Evolutionary conservation across 2,888 invertebrate species (phyloP).

Genomic region (Fabriciana adippe): DNA sequence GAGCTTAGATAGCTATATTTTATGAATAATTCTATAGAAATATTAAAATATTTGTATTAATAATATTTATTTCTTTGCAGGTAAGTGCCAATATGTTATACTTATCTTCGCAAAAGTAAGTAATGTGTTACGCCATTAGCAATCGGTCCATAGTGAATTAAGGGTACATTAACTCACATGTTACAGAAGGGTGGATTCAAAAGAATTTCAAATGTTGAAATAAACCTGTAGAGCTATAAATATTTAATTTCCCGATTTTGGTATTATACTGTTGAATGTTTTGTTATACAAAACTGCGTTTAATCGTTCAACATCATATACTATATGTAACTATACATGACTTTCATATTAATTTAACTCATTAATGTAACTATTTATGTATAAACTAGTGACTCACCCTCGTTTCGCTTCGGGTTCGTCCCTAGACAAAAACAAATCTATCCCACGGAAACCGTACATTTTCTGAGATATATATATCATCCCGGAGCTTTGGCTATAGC

Average conservation of each 20-base stretch:
- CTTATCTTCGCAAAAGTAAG: constrained; percentile 36
- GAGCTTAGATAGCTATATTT: background rate
- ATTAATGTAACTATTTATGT: too few species aligned
- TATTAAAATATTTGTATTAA: constrained; percentile 24
- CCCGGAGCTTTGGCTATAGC: too few species aligned
- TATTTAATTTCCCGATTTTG: background rate
- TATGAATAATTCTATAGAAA: background rate
- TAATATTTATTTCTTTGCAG: constrained; percentile 43
- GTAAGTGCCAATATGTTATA: constrained; percentile 44
- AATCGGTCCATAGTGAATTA: constrained; percentile 40
- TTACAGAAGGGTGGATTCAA: constrained; percentile 25
- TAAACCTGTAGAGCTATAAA: background rate
- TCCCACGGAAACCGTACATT: too few species aligned
- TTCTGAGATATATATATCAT: too few species aligned
- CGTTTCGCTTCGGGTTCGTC: too few species aligned
- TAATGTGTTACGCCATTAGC: constrained; percentile 35
- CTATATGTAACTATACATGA: too few species aligned
- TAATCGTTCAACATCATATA: too few species aligned
- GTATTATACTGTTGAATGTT: background rate
- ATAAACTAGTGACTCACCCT: too few species aligned
- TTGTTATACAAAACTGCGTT: too few species aligned
- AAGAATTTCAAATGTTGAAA: background rate
- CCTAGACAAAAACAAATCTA: too few species aligned
- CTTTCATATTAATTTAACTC: too few species aligned
- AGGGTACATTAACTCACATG: constrained; percentile 33